Evolutionary conservation across 1,140 invertebrate genomes (phyloP).

Genomic region (Drosophila navojoa): DNA sequence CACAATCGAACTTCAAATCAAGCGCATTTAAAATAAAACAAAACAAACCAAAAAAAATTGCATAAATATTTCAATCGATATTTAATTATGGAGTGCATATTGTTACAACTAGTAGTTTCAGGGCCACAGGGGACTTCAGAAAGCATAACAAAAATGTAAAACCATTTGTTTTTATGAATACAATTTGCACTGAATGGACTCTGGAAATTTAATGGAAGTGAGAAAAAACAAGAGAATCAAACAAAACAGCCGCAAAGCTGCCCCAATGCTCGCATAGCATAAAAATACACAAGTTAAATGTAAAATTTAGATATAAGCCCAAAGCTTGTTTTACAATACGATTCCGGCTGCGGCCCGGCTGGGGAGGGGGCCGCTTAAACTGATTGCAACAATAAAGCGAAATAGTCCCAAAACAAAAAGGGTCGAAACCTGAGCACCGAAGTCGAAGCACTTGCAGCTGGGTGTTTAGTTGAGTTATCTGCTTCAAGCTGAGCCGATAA

Average conservation of each 20-base stretch:
- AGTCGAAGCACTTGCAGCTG: conserved; percentile 1
- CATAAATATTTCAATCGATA: neutral
- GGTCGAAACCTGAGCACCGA: conserved; percentile 7
- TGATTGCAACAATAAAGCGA: conserved; percentile 73
- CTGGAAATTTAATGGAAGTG: conserved; percentile 12
- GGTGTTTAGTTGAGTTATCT: conserved; percentile 50
- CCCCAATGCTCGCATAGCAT: conserved; percentile 1
- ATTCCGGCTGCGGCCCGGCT: conserved; percentile 3
- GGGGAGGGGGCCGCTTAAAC: conserved; percentile 42
- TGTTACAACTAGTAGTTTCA: neutral
- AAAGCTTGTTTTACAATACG: conserved; percentile 14
- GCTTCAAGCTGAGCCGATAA: conserved; percentile 77
- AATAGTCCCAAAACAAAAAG: conserved; percentile 40
- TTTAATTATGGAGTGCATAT: neutral
- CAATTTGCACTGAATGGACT: conserved; percentile 13
- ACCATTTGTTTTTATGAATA: conserved; percentile 10
- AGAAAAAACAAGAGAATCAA: conserved; percentile 9
- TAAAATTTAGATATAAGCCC: conserved; percentile 27
- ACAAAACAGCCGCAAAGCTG: conserved; percentile 12
- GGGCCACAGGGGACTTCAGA: no score
- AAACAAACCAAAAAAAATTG: neutral
- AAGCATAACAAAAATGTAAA: neutral
- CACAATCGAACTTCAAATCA: neutral
- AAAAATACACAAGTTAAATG: conserved; percentile 27
- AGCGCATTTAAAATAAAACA: neutral